Evolutionary conservation across 1,140 invertebrate genomes (phyloP).

Genomic region (Leptinotarsa defecta): DNA sequence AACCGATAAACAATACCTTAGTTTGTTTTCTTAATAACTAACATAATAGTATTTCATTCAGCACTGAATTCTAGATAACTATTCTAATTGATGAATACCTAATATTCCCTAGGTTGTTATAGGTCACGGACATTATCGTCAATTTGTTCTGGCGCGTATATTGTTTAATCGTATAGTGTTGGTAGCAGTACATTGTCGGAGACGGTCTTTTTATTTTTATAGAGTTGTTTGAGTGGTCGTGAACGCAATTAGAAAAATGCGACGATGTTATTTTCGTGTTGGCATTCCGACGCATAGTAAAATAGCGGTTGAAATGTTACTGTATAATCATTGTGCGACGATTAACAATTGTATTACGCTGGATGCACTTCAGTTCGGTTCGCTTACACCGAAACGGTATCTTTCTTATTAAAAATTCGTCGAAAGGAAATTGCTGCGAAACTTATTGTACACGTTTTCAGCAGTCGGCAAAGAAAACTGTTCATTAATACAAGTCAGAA

Average conservation of each 20-base stretch:
- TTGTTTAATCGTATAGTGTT: neutral
- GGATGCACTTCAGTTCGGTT: slow-evolving; percentile 9
- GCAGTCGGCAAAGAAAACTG: neutral
- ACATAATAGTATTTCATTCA: neutral
- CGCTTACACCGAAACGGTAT: slow-evolving; percentile 3
- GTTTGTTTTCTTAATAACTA: neutral
- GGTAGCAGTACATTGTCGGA: neutral
- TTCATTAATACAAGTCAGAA: too few species aligned
- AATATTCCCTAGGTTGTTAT: neutral
- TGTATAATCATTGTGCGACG: slow-evolving; percentile 37
- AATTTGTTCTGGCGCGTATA: neutral
- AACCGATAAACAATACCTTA: neutral
- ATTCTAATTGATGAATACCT: neutral
- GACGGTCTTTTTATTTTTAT: neutral
- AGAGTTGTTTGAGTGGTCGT: neutral
- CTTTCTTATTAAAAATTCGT: neutral
- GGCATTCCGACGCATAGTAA: slow-evolving; percentile 40
- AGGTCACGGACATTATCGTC: neutral
- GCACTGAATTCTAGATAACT: too few species aligned
- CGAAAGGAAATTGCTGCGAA: neutral
- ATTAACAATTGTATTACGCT: slow-evolving; percentile 38
- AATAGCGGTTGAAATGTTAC: slow-evolving; percentile 40
- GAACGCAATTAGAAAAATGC: slow-evolving; percentile 11
- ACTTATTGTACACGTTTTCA: neutral
- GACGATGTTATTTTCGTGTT: slow-evolving; percentile 14